phyloP scores from a whole-genome alignment of 1,140 invertebrate genomes.

The Steinernema feltiae region DNA sequence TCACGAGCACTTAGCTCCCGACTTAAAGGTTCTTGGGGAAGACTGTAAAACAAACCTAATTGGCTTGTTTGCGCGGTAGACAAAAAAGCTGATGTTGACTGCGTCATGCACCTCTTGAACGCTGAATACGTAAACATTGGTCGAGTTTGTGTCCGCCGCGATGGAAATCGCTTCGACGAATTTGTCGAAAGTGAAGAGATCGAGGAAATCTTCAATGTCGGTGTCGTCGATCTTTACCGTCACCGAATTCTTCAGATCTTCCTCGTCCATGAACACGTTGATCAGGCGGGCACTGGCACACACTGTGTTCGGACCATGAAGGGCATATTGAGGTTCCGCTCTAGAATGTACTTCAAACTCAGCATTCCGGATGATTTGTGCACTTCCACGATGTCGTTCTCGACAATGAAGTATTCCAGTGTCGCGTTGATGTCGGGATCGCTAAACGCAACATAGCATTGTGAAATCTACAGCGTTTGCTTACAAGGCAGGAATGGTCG shows the following conservation, averaged over 20 bases:
- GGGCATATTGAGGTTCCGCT: constrained; percentile 83
- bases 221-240: constrained; percentile 86
- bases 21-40: neutral
- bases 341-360: constrained; percentile 68
- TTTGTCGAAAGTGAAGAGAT: constrained; percentile 72
- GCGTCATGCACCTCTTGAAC: constrained; percentile 13
- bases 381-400: no score
- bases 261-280: constrained; percentile 70
- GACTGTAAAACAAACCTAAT: constrained; percentile 66
- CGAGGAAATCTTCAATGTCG: constrained; percentile 84
- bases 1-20: constrained; percentile 7
- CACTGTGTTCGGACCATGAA: constrained; percentile 68
- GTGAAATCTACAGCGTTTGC: constrained; percentile 6
- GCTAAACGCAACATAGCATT: constrained; percentile 38
- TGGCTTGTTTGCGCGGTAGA: constrained; percentile 68
- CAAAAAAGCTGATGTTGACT: constrained; percentile 88
- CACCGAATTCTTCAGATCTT: no score
- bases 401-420: no score
- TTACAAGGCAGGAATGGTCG: constrained; percentile 53
- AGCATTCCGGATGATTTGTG: no score
- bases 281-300: constrained; percentile 64
- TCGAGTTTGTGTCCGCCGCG: constrained; percentile 15
- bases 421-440: constrained; percentile 57
- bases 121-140: neutral
- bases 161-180: constrained; percentile 62